Conservation (phyloP, 1,140 invertebrate genomes). For the Homarus americanus region DNA sequence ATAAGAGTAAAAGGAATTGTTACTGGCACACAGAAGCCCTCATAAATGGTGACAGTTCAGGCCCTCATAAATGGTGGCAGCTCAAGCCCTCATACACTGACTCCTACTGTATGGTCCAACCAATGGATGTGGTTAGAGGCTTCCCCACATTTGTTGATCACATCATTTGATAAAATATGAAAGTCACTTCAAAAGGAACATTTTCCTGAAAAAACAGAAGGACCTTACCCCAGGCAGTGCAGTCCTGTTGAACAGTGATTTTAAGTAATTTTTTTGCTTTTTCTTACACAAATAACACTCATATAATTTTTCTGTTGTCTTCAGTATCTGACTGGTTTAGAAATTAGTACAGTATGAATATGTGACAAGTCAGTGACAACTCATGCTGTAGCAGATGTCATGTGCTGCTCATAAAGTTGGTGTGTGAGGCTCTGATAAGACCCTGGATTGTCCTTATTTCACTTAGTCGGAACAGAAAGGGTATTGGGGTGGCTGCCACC, state of each 20-base stretch:
- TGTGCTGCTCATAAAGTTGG: slow-evolving; percentile 7
- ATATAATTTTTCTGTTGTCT: not conserved
- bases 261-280: not conserved
- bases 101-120: not conserved
- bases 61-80: too few relatives aligned
- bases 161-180: not conserved
- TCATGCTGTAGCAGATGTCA: slow-evolving; percentile 31
- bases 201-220: slow-evolving; percentile 22
- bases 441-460: slow-evolving; percentile 42
- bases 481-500: slow-evolving; percentile 72
- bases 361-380: slow-evolving; percentile 3
- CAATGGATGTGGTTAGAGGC: not conserved
- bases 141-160: not conserved
- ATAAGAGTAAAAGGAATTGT: too few relatives aligned
- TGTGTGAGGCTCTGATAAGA: slow-evolving; percentile 1
- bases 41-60: too few relatives aligned
- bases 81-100: too few relatives aligned
- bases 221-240: slow-evolving; percentile 31
- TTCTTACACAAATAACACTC: not conserved
- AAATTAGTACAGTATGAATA: slow-evolving; percentile 21
- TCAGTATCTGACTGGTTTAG: slow-evolving; percentile 1
- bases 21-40: too few relatives aligned
- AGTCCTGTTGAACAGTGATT: not conserved
- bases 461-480: slow-evolving; percentile 69
- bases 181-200: not conserved